phyloP scores from a whole-genome alignment of 92 coral and sea anemone genomes.

The Phymanthus crucifer region DNA sequence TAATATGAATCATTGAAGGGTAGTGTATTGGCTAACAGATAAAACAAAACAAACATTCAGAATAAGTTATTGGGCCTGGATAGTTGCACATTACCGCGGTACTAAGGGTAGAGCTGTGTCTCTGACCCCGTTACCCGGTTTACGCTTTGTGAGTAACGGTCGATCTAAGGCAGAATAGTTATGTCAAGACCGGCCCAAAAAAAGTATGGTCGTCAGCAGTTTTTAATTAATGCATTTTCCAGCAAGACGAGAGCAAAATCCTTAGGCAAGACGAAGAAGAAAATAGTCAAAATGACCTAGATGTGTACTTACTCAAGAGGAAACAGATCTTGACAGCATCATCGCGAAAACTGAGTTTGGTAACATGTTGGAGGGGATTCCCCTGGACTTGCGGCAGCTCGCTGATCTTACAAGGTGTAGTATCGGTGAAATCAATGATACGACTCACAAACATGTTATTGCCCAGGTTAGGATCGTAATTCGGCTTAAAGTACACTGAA shows the following conservation, averaged over 20 bases:
- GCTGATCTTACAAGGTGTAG: background rate
- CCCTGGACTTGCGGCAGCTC: constrained; percentile 12
- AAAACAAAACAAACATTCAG: background rate
- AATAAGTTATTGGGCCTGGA: too few species aligned
- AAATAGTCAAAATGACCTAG: background rate
- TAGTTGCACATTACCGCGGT: too few species aligned
- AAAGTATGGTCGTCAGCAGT: too few species aligned
- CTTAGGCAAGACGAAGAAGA: background rate
- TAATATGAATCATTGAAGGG: constrained; percentile 18
- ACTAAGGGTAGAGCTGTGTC: too few species aligned
- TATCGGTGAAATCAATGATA: background rate
- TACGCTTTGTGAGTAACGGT: too few species aligned
- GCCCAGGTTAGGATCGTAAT: background rate
- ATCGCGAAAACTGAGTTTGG: constrained; percentile 13
- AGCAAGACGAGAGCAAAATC: too few species aligned
- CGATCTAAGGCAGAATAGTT: too few species aligned
- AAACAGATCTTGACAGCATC: constrained; percentile 34
- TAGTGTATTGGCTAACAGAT: constrained; percentile 10
- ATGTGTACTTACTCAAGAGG: constrained; percentile 18
- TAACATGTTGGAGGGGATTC: constrained; percentile 38
- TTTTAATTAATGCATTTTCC: too few species aligned
- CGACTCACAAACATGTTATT: background rate
- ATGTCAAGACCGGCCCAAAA: too few species aligned
- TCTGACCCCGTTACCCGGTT: too few species aligned
- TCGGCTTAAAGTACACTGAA: constrained; percentile 8